phyloP scores from a whole-genome alignment of 2,113 vertebrate genomes.

The Lipotes vexillifer region DNA sequence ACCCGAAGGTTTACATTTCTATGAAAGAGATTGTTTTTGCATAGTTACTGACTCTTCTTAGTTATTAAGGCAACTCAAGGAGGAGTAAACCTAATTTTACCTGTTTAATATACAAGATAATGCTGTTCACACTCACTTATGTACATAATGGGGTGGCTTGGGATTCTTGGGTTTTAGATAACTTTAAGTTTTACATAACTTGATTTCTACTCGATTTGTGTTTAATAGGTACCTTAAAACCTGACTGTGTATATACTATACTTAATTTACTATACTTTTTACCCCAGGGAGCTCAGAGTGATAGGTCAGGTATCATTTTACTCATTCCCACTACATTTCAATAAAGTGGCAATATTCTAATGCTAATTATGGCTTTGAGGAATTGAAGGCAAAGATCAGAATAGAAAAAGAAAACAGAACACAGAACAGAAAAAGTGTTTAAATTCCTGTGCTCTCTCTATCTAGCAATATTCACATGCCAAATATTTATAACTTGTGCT shows the following conservation, averaged over 20 bases:
- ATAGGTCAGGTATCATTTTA: background rate
- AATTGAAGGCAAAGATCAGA: background rate
- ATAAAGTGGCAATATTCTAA: background rate
- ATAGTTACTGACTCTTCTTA: background rate
- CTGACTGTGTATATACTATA: background rate
- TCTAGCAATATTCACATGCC: background rate
- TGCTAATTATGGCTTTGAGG: background rate
- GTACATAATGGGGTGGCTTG: background rate
- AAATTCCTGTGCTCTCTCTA: background rate
- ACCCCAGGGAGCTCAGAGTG: background rate
- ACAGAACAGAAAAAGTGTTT: background rate
- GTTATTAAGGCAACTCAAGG: background rate
- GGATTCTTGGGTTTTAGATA: background rate
- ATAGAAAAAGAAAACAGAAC: background rate
- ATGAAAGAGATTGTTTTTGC: background rate
- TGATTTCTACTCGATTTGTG: background rate
- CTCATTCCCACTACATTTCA: background rate
- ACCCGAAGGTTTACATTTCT: background rate
- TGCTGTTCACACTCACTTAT: background rate
- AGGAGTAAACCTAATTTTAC: background rate
- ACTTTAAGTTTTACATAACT: background rate
- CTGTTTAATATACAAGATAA: background rate
- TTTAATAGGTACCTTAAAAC: background rate
- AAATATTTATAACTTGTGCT: background rate
- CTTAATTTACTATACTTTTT: background rate